Conservation (phyloP, 2,797 vertebrate genomes). For the Chiropotes sagulatus region DNA sequence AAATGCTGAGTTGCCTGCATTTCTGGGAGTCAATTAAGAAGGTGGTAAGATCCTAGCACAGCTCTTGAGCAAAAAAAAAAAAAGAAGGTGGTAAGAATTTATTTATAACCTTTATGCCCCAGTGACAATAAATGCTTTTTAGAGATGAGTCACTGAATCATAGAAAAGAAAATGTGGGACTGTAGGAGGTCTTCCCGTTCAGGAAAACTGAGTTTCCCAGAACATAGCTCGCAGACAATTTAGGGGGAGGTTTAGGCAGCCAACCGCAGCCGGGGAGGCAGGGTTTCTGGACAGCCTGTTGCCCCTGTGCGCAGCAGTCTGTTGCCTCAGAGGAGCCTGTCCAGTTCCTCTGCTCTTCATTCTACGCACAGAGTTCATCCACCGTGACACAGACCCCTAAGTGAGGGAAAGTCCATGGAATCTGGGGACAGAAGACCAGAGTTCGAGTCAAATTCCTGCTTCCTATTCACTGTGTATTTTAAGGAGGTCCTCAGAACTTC, state of each 20-base stretch:
- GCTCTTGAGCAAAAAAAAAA: no score
- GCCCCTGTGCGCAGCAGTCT: neutral
- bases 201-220: slow-evolving; percentile 67
- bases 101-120: slow-evolving; percentile 64
- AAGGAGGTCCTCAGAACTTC: neutral
- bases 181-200: slow-evolving; percentile 56
- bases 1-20: slow-evolving; percentile 74
- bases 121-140: slow-evolving; percentile 71
- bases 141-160: slow-evolving; percentile 70
- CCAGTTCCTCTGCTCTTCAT: neutral
- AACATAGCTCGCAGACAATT: slow-evolving; percentile 29
- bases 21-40: slow-evolving; percentile 76
- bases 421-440: neutral
- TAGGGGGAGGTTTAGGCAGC: slow-evolving; percentile 3
- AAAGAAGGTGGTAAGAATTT: slow-evolving; percentile 72
- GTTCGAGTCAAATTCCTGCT: neutral
- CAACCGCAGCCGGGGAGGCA: neutral
- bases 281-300: neutral
- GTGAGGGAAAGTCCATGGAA: neutral
- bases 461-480: neutral
- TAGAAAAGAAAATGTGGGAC: slow-evolving; percentile 60
- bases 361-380: neutral
- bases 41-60: slow-evolving; percentile 39
- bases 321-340: neutral
- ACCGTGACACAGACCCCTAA: neutral